Evolutionary conservation across 1,140 invertebrate species (phyloP).

Genomic region (Cydia fagiglandana): DNA sequence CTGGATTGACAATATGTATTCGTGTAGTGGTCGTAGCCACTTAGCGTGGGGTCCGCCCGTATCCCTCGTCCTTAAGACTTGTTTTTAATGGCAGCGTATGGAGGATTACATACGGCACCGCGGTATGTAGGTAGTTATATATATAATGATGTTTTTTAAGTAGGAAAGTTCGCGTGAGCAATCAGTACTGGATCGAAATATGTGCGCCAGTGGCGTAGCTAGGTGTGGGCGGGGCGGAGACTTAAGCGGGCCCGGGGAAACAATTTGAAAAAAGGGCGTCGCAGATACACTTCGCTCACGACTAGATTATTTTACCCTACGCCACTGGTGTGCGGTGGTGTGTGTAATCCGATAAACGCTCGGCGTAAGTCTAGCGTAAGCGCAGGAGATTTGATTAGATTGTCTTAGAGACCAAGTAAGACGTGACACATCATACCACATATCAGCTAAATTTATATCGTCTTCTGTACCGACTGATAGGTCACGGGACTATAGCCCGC

Average conservation of each 20-base stretch:
- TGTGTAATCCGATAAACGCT: neutral
- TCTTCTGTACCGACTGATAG: slow-evolving; percentile 36
- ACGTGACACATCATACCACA: slow-evolving; percentile 76
- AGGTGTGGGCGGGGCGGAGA: no score
- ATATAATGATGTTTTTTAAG: no score
- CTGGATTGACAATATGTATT: slow-evolving; percentile 63
- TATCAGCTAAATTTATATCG: slow-evolving; percentile 66
- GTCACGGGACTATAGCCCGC: slow-evolving; percentile 35
- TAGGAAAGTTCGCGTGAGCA: no score
- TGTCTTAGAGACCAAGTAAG: slow-evolving; percentile 62
- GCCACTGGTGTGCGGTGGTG: neutral
- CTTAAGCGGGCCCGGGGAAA: no score
- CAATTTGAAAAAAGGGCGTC: no score
- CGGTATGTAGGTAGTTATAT: neutral
- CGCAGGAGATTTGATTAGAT: slow-evolving; percentile 29
- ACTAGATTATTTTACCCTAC: no score
- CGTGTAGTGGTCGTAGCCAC: slow-evolving; percentile 45
- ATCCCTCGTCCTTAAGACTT: slow-evolving; percentile 14
- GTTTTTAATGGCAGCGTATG: slow-evolving; percentile 8
- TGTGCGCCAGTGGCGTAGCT: no score
- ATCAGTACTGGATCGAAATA: no score
- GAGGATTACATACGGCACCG: neutral
- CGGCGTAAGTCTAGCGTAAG: neutral
- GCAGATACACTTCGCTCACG: no score
- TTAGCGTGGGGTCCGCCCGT: neutral